Conservation (phyloP, 2,888 invertebrate genomes). For the Tachina fera region DNA sequence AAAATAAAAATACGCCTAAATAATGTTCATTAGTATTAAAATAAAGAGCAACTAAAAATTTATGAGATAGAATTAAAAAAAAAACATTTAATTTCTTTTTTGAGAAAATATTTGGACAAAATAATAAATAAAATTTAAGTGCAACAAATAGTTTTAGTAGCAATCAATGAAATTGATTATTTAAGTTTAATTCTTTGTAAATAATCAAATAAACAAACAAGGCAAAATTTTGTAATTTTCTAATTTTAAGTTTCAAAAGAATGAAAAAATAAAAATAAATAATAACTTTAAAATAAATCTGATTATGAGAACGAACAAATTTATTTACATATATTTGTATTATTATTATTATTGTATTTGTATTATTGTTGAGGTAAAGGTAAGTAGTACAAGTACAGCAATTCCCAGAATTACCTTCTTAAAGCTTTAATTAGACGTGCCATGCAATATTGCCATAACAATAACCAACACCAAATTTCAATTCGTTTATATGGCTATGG, state of each 20-base stretch:
- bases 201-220: slow-evolving; percentile 31
- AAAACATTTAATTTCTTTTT: slow-evolving; percentile 25
- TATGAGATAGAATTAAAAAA: slow-evolving; percentile 7
- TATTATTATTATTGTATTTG: background rate
- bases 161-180: slow-evolving; percentile 67
- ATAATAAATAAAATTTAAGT: slow-evolving; percentile 53
- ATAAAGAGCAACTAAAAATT: slow-evolving; percentile 8
- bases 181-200: slow-evolving; percentile 50
- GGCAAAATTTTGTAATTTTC: slow-evolving; percentile 39
- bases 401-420: too few species aligned
- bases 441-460: too few species aligned
- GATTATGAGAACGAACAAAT: background rate
- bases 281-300: slow-evolving; percentile 26
- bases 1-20: slow-evolving; percentile 50
- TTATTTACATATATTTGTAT: background rate
- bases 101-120: slow-evolving; percentile 44
- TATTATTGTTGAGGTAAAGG: background rate
- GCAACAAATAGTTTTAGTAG: slow-evolving; percentile 61
- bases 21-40: slow-evolving; percentile 70
- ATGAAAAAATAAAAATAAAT: slow-evolving; percentile 21
- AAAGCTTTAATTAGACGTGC: too few species aligned
- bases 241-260: slow-evolving; percentile 43
- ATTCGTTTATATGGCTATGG: too few species aligned
- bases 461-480: too few species aligned
- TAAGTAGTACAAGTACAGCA: background rate